A percentile compares a stretch with the other conserved stretches of the same genome.
Evolutionary conservation across 2,888 invertebrate genomes (phyloP).

Genomic region (Cremastinae sp.): DNA sequence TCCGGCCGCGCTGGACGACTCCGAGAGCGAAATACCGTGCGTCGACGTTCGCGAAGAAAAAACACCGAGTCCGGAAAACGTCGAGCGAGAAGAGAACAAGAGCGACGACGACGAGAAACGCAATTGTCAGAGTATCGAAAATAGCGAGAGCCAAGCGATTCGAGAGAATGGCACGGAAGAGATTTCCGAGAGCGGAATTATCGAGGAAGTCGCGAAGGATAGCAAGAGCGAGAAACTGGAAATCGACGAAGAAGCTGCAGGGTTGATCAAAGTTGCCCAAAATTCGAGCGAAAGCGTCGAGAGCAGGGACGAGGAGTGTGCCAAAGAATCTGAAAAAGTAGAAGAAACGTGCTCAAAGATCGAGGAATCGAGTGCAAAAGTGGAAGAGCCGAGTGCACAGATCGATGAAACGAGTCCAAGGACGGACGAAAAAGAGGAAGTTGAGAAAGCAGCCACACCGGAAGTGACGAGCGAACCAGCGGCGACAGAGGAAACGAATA

Average conservation of each 20-base stretch:
- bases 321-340: conserved; percentile 48
- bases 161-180: conserved; percentile 61
- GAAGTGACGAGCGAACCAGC: conserved; percentile 35
- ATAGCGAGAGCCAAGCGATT: conserved; percentile 44
- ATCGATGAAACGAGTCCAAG: background rate
- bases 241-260: conserved; percentile 18
- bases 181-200: conserved; percentile 51
- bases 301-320: conserved; percentile 55
- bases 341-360: conserved; percentile 37
- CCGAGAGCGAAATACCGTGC: conserved; percentile 46
- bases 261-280: background rate
- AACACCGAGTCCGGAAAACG: background rate
- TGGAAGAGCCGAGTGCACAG: conserved; percentile 14
- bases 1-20: conserved; percentile 61
- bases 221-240: conserved; percentile 29
- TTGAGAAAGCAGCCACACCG: background rate
- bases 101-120: background rate
- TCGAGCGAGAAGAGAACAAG: conserved; percentile 3
- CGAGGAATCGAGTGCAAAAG: conserved; percentile 38
- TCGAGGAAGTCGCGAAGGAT: background rate
- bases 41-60: background rate
- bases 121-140: background rate
- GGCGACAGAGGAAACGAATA: conserved; percentile 2
- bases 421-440: conserved; percentile 53
- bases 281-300: conserved; percentile 32